A percentile compares a stretch with the other conserved stretches of the same genome.
These are phyloP conservation scores for Oreochromis mossambicus DNA, from an alignment of 2,797 vertebrate species.

Conservation along the genomic window DNA sequence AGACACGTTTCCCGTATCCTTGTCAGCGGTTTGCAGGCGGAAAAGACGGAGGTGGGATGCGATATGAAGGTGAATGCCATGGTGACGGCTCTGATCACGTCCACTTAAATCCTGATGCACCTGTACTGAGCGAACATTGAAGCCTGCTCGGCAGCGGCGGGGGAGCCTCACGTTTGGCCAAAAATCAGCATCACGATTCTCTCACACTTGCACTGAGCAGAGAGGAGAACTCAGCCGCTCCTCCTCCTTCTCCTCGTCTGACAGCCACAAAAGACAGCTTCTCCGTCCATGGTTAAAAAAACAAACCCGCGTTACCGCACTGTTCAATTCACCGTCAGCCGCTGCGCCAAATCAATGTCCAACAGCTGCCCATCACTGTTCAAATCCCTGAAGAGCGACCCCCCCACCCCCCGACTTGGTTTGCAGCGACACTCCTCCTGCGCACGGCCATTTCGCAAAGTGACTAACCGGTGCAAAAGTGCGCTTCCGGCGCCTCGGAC, in stretches of 20 bases:
- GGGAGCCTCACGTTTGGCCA: conserved; percentile 30
- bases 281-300: conserved; percentile 9
- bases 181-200: conserved; percentile 47
- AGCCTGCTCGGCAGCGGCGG: conserved; percentile 1
- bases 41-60: neutral
- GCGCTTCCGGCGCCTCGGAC: conserved; percentile 1
- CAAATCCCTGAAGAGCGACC: conserved; percentile 14
- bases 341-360: conserved; percentile 20
- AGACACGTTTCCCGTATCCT: conserved; percentile 6
- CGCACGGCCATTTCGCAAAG: neutral
- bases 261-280: neutral
- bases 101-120: conserved; percentile 35
- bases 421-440: neutral
- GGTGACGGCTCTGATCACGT: conserved; percentile 8
- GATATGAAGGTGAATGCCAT: conserved; percentile 31
- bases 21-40: neutral
- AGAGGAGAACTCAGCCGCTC: conserved; percentile 33
- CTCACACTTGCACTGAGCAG: conserved; percentile 21
- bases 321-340: neutral
- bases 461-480: neutral
- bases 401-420: neutral
- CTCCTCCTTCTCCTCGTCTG: conserved; percentile 10
- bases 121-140: conserved; percentile 34
- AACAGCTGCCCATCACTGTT: conserved; percentile 53
- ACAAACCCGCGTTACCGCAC: neutral